Evolutionary conservation across 37 sponge, comb jelly and placozoan species (phyloP).

Genomic region (Tethya wilhelma): DNA sequence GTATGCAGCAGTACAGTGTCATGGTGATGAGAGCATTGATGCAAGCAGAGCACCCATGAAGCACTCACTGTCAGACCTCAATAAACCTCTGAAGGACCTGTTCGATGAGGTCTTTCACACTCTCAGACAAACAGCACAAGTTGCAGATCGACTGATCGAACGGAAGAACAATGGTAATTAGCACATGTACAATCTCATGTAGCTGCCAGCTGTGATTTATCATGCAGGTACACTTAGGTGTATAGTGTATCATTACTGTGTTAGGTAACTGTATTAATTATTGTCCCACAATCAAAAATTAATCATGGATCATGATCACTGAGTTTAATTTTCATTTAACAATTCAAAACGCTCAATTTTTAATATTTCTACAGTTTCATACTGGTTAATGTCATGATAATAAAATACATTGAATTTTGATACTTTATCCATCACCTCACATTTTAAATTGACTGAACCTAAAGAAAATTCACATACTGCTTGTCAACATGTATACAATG

Average conservation of each 20-base stretch:
- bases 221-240: too few relatives aligned
- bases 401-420: not conserved
- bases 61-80: not conserved
- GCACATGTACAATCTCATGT: too few relatives aligned
- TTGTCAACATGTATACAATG: not conserved
- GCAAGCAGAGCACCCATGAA: not conserved
- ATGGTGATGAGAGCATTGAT: not conserved
- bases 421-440: not conserved
- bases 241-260: too few relatives aligned
- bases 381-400: constrained; percentile 8
- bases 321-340: not conserved
- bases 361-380: not conserved
- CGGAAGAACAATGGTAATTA: constrained; percentile 1
- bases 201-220: too few relatives aligned
- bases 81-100: constrained; percentile 56
- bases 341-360: not conserved
- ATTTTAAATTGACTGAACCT: not conserved
- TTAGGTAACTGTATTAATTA: too few relatives aligned
- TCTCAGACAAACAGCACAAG: constrained; percentile 65
- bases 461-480: not conserved
- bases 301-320: not conserved
- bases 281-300: too few relatives aligned
- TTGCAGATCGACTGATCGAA: constrained; percentile 69
- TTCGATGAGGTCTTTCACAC: constrained; percentile 79
- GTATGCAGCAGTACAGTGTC: not conserved